These are phyloP conservation scores for Coelopa frigida DNA, from an alignment of 1,140 invertebrate genomes.

Conservation along the genomic window DNA sequence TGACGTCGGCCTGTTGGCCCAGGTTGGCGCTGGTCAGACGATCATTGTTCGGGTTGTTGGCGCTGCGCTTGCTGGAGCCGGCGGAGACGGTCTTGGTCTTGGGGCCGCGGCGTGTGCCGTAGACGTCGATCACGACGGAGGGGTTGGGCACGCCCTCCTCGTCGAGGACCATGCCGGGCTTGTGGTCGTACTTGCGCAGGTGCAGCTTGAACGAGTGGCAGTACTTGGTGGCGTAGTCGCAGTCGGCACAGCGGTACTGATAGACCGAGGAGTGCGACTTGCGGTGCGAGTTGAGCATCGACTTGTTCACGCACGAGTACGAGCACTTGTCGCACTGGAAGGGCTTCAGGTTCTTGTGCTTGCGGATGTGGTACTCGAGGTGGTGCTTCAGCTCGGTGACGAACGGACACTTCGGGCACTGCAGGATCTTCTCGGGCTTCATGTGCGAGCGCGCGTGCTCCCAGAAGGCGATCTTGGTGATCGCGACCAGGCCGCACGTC, in stretches of 20 bases:
- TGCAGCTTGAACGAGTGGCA: conserved; percentile 96
- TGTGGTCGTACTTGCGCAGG: conserved; percentile 83
- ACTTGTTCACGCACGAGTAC: conserved; percentile 97
- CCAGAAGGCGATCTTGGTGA: conserved; percentile 91
- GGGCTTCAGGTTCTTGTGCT: conserved; percentile 93
- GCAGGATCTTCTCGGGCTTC: conserved; percentile 83
- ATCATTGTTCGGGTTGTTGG: conserved; percentile 24
- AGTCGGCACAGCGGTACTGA: conserved; percentile 91
- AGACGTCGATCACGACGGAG: conserved; percentile 80
- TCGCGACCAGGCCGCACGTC: conserved; percentile 76
- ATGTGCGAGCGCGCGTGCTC: conserved; percentile 86
- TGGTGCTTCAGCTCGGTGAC: conserved; percentile 99
- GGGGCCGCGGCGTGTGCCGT: conserved; percentile 79
- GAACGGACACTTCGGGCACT: conserved; percentile 85
- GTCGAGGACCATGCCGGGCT: conserved; percentile 78
- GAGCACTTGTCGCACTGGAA: conserved; percentile 90
- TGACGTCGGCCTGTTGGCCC: conserved; percentile 14
- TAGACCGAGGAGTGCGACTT: conserved; percentile 97
- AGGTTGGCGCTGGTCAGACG: conserved; percentile 24
- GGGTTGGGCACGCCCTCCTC: conserved; percentile 82
- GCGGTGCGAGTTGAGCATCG: conserved; percentile 97
- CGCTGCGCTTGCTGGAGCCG: conserved; percentile 6
- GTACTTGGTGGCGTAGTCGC: conserved; percentile 97
- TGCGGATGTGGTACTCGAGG: conserved; percentile 92
- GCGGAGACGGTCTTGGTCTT: conserved; percentile 52